Conservation (phyloP, 2,797 vertebrate species). For the Columba guinea region DNA sequence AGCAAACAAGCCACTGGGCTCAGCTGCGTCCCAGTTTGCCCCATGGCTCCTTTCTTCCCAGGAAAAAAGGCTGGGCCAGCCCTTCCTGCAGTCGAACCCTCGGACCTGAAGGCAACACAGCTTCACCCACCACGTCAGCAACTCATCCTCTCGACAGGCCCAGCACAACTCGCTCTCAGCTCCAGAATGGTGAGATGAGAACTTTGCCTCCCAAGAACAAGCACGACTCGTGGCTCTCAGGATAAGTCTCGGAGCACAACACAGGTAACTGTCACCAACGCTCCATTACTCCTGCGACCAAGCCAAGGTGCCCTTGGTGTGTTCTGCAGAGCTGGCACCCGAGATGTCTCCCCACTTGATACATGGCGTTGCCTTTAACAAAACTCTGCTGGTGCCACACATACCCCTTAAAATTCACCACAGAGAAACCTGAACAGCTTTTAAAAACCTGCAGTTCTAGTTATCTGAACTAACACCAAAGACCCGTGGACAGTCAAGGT, state of each 20-base stretch:
- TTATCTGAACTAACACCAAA: not conserved
- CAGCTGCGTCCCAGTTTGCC: not conserved
- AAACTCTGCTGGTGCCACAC: not conserved
- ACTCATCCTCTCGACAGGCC: not conserved
- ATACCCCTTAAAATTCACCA: not conserved
- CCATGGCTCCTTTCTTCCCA: not conserved
- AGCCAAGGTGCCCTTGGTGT: not conserved
- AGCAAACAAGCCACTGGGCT: not conserved
- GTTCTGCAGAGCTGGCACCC: not conserved
- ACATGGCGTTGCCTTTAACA: not conserved
- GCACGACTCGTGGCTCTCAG: not conserved
- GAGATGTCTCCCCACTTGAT: not conserved
- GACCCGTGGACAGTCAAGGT: not conserved
- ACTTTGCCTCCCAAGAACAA: not conserved
- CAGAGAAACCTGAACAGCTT: not conserved
- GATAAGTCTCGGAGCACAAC: not conserved
- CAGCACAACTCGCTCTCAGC: accelerated
- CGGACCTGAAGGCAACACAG: not conserved
- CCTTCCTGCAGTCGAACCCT: not conserved
- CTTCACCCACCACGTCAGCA: not conserved
- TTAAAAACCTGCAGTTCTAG: not conserved
- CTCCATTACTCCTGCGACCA: not conserved
- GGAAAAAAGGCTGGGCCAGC: not conserved
- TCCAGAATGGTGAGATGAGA: accelerated
- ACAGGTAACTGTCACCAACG: not conserved